Conservation (phyloP, 2,797 vertebrate genomes). For the Sciurus vulgaris region DNA sequence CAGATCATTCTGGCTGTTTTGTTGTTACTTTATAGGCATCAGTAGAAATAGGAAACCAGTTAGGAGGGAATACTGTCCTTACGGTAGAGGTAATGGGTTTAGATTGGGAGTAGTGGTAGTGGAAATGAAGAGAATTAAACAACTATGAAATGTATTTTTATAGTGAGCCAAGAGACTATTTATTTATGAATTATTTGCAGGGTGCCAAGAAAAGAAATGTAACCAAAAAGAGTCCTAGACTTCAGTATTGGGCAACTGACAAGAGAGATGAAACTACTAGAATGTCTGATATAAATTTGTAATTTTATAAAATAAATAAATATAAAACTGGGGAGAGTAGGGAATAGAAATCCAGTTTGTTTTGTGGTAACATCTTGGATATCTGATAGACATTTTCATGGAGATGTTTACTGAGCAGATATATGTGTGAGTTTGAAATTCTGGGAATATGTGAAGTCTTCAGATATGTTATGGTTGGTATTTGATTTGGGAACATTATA, state of each 20-base stretch:
- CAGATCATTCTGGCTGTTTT: background rate
- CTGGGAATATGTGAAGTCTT: background rate
- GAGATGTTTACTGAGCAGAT: background rate
- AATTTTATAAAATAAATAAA: background rate
- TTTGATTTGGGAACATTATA: background rate
- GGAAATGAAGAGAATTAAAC: background rate
- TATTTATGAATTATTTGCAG: background rate
- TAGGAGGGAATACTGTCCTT: background rate
- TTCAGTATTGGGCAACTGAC: background rate
- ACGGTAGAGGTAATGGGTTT: background rate
- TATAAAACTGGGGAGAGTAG: background rate
- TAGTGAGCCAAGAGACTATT: background rate
- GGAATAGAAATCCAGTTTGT: background rate
- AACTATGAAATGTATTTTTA: background rate
- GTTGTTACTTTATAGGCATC: background rate
- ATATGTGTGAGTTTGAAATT: background rate
- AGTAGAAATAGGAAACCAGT: background rate
- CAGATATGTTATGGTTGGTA: background rate
- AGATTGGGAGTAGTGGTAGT: background rate
- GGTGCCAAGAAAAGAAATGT: background rate
- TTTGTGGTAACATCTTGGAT: background rate
- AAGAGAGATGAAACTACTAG: background rate
- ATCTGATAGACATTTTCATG: background rate
- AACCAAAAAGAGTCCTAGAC: background rate
- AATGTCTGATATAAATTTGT: background rate